phyloP scores from a whole-genome alignment of 2,797 vertebrate genomes.

The Propithecus perrieri region DNA sequence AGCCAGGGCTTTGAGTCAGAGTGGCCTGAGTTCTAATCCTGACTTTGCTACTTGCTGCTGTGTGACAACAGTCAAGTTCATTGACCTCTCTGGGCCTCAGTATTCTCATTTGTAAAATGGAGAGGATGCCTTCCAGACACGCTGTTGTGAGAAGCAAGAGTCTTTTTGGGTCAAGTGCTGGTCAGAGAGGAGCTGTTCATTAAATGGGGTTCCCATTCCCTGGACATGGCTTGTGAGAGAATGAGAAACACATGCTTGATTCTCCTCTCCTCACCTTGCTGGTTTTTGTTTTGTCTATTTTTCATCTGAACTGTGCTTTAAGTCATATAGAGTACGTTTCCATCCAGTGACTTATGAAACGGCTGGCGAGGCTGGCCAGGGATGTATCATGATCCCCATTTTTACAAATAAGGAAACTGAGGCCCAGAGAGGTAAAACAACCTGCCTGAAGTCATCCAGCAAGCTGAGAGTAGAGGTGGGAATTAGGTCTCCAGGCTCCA shows the following conservation, averaged over 20 bases:
- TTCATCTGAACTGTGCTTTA: not conserved
- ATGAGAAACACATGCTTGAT: accelerated
- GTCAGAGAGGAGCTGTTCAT: accelerated
- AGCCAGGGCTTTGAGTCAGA: not conserved
- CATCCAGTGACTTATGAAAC: not conserved
- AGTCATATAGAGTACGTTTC: too few relatives aligned
- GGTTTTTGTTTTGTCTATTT: not conserved
- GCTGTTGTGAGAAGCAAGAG: not conserved
- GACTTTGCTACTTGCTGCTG: not conserved
- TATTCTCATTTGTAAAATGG: not conserved
- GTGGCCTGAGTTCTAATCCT: not conserved
- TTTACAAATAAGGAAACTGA: not conserved
- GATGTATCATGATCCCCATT: not conserved
- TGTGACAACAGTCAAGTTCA: not conserved
- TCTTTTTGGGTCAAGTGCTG: not conserved
- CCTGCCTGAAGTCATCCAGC: not conserved
- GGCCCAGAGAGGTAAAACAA: not conserved
- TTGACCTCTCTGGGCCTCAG: not conserved
- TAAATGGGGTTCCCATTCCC: not conserved
- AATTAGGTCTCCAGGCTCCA: not conserved
- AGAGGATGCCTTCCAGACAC: not conserved
- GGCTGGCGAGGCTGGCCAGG: not conserved
- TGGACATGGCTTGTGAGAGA: accelerated
- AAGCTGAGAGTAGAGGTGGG: not conserved
- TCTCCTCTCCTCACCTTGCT: not conserved